A percentile compares a stretch with the other conserved stretches of the same genome.
Conservation (phyloP, 2,797 vertebrate species). For the Xerus rutilus region DNA sequence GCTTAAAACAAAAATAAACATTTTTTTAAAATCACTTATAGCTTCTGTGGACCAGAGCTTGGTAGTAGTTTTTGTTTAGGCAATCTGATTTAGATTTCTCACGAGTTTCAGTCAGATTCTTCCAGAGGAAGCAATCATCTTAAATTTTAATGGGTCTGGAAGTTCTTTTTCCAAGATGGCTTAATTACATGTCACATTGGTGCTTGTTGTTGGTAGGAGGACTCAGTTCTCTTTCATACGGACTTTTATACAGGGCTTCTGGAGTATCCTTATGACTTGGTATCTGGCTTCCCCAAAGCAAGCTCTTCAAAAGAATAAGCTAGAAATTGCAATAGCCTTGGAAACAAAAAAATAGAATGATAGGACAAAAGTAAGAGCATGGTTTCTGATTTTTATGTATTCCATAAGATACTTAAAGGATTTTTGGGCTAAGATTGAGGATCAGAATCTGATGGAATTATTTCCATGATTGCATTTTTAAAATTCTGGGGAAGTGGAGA, state of each 20-base stretch:
- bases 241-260: background rate
- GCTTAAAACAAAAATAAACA: background rate
- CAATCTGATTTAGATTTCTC: background rate
- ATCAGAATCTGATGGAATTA: background rate
- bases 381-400: background rate
- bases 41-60: background rate
- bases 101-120: background rate
- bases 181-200: background rate
- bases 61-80: background rate
- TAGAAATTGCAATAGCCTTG: background rate
- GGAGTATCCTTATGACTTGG: background rate
- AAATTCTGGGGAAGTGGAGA: background rate
- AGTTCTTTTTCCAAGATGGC: background rate
- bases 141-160: background rate
- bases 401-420: background rate
- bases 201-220: background rate
- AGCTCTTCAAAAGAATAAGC: background rate
- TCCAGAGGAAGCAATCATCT: background rate
- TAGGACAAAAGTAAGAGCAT: background rate
- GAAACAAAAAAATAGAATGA: background rate
- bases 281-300: background rate
- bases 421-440: background rate
- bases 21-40: background rate
- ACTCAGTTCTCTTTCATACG: fast-evolving
- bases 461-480: background rate